These are phyloP conservation scores for Pangasius larnaudii DNA, from an alignment of 2,797 vertebrate genomes.

Conservation along the genomic window DNA sequence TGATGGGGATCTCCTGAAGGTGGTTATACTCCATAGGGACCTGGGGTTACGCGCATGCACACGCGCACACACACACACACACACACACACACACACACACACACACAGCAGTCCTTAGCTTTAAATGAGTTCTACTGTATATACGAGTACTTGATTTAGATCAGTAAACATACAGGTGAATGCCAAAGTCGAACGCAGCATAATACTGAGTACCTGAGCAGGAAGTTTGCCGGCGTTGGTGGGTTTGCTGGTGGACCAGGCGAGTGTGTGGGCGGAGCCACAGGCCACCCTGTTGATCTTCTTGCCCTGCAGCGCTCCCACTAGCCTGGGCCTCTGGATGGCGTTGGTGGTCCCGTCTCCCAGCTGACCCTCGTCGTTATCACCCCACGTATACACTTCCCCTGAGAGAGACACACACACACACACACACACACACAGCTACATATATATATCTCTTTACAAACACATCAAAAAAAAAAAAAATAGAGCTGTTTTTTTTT, in stretches of 20 bases:
- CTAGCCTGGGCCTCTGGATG: constrained; percentile 95
- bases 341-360: constrained; percentile 98
- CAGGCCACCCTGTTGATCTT: constrained; percentile 98
- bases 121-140: background rate
- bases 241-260: constrained; percentile 98
- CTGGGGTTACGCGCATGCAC: constrained; percentile 63
- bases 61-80: too few species aligned
- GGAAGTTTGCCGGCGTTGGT: constrained; percentile 97
- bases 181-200: fast-evolving
- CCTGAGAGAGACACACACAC: constrained; percentile 69
- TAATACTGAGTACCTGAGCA: constrained; percentile 80
- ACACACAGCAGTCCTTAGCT: background rate
- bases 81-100: too few species aligned
- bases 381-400: constrained; percentile 98
- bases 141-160: background rate
- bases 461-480: background rate
- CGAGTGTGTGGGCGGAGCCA: constrained; percentile 95
- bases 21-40: constrained; percentile 99
- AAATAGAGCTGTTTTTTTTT: too few species aligned
- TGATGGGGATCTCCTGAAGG: constrained; percentile 92
- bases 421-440: background rate
- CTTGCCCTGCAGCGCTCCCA: constrained; percentile 95
- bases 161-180: background rate
- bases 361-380: constrained; percentile 98
- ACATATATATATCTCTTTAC: background rate